Base-by-base conservation (phyloP, 2,888 invertebrate species). In the Andricus curvator region DNA sequence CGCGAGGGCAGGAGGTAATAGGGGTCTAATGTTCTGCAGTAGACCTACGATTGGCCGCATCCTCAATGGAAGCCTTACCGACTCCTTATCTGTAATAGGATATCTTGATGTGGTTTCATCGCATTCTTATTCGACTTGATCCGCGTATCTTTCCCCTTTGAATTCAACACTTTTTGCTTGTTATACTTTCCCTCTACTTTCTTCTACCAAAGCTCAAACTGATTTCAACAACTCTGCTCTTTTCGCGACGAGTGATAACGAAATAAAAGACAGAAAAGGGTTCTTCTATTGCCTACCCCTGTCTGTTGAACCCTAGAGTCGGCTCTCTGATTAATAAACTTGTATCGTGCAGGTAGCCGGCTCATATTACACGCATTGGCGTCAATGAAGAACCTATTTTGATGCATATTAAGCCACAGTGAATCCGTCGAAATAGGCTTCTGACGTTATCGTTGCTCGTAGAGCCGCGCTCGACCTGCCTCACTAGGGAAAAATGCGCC, bases 71-170 rank as follows among this genome's bases (percentile, higher is more conserved):
- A 93, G 92, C 92, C 92, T 92, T 91, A 92, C 89, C 85, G 87
- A 86, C 89, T 92, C 88, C 92, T 93, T 93, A 92, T 86, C 88
- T 85, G 92, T 93, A 93, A 93, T 93, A 90, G 92, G 92, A 92
- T 93, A 91, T 91, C 88, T 84, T 88, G 85, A 88, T 92, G 92
- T 90, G 92, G 92, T 93, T 93, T 93, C 92, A 92, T 90, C 87
- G 88, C 90, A 89, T 91, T 92, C 92, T 92, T 92, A 91, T 89
- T 88, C 85, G 83, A 84, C 84, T 74, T 90, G 90, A 91, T 90
- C 88, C 88, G 80, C 82, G 79, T 86, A 86, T 85, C 68, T 48
- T 68, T 25, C 29, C 70, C 51, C 25, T 48, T 51, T 29, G 48
- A 51, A 68, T 48, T 48, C 29, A 9, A 51, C 70, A 70, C 77